A percentile compares a stretch with the other conserved stretches of the same genome.
Evolutionary conservation across 2,797 vertebrate genomes (phyloP).

Genomic region (Lacerta agilis): DNA sequence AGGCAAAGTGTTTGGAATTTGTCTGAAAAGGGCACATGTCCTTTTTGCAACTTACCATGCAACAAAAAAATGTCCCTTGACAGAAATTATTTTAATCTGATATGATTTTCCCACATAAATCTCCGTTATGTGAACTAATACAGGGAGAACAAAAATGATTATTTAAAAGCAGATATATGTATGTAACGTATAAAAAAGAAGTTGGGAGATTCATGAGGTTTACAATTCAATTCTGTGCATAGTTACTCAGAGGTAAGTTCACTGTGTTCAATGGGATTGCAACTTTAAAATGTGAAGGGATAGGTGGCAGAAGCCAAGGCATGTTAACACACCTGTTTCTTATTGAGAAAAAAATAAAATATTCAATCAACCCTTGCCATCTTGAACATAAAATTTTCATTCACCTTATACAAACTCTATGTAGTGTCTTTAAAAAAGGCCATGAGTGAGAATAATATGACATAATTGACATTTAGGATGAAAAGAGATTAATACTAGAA

Average conservation of each 20-base stretch:
- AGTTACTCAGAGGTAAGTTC: neutral
- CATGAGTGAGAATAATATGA: neutral
- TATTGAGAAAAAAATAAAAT: neutral
- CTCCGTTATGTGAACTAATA: neutral
- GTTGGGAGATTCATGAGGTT: neutral
- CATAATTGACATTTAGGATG: neutral
- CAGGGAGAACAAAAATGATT: neutral
- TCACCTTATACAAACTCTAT: constrained; percentile 48
- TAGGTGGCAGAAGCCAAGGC: neutral
- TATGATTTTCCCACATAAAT: neutral
- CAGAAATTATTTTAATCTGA: neutral
- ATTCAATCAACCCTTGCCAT: neutral
- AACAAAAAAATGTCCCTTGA: neutral
- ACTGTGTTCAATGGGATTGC: neutral
- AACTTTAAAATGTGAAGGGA: neutral
- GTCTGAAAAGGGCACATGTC: neutral
- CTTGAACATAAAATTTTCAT: neutral
- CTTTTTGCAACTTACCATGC: neutral
- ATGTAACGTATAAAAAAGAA: neutral
- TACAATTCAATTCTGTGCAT: neutral
- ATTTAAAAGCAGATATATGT: neutral
- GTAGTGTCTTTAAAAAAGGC: constrained; percentile 13
- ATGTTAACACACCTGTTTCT: neutral
- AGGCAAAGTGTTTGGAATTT: neutral
- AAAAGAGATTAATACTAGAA: neutral